phyloP scores from a whole-genome alignment of 2,888 invertebrate species.

The Ferdinandea cuprea region DNA sequence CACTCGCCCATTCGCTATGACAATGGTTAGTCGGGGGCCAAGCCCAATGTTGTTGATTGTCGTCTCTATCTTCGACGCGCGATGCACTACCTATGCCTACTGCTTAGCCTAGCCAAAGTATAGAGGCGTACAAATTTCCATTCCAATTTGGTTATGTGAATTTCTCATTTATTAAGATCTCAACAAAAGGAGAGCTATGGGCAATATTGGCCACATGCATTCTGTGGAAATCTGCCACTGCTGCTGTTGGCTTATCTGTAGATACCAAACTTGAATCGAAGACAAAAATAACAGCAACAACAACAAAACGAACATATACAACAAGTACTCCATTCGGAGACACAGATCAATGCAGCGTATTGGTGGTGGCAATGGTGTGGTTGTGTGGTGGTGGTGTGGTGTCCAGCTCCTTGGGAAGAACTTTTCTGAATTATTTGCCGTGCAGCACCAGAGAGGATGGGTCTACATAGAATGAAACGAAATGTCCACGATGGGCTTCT shows the following conservation, averaged over 20 bases:
- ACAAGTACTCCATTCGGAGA: constrained; percentile 2
- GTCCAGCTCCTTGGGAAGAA: constrained; percentile 56
- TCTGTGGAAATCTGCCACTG: constrained; percentile 71
- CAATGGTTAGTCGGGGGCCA: constrained; percentile 42
- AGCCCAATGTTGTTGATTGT: constrained; percentile 29
- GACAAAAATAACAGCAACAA: constrained; percentile 16
- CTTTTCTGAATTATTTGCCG: constrained; percentile 47
- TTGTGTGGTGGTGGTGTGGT: constrained; percentile 36
- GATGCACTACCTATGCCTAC: background rate
- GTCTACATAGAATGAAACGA: constrained; percentile 22
- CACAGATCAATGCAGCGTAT: constrained; percentile 31
- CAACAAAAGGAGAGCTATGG: constrained; percentile 70
- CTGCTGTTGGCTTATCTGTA: constrained; percentile 65
- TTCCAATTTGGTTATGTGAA: constrained; percentile 74
- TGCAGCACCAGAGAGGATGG: constrained; percentile 25
- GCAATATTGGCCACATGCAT: constrained; percentile 65
- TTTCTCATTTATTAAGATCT: constrained; percentile 74
- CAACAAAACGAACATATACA: constrained; percentile 2
- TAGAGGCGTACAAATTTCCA: constrained; percentile 73
- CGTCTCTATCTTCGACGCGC: background rate
- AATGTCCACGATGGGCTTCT: constrained; percentile 60
- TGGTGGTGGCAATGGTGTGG: constrained; percentile 4
- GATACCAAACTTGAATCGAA: constrained; percentile 54
- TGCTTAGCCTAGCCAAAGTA: background rate
- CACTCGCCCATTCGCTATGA: constrained; percentile 67